Conservation (phyloP, 1,140 invertebrate species). For the Triops cancriformis region DNA sequence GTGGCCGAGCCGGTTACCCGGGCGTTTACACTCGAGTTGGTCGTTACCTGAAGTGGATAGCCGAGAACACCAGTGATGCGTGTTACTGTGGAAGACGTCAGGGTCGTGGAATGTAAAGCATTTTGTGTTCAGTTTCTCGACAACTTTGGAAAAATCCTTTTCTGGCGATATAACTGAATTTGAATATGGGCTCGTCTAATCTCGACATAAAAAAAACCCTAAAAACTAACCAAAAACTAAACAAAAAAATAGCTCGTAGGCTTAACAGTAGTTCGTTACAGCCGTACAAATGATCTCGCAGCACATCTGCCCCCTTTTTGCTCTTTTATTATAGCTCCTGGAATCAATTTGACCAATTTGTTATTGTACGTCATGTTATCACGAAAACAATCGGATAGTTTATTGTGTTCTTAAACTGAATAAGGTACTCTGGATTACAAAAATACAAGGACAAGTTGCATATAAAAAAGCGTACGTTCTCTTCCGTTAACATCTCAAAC, state of each 20-base stretch:
- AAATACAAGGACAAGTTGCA: background rate
- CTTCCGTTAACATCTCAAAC: background rate
- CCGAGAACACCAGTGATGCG: constrained; percentile 58
- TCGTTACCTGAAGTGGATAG: constrained; percentile 66
- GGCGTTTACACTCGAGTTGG: constrained; percentile 72
- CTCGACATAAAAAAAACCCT: background rate
- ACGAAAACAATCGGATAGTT: background rate
- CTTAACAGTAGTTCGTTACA: constrained; percentile 4
- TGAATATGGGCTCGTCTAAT: background rate
- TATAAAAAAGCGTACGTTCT: too few relatives aligned
- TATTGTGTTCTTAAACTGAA: too few relatives aligned
- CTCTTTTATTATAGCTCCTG: background rate
- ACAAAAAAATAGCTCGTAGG: background rate
- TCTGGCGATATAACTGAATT: background rate
- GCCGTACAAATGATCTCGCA: background rate
- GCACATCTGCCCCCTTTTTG: background rate
- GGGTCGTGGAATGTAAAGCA: constrained; percentile 16
- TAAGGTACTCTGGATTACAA: background rate
- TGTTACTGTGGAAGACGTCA: constrained; percentile 49
- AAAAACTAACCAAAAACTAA: background rate
- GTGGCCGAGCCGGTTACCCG: constrained; percentile 60
- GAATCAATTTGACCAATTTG: background rate
- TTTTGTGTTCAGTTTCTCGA: background rate
- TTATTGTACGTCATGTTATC: background rate
- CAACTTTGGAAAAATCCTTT: background rate